Conservation (phyloP, 2,113 vertebrate species). For the Hystrix cristata region DNA sequence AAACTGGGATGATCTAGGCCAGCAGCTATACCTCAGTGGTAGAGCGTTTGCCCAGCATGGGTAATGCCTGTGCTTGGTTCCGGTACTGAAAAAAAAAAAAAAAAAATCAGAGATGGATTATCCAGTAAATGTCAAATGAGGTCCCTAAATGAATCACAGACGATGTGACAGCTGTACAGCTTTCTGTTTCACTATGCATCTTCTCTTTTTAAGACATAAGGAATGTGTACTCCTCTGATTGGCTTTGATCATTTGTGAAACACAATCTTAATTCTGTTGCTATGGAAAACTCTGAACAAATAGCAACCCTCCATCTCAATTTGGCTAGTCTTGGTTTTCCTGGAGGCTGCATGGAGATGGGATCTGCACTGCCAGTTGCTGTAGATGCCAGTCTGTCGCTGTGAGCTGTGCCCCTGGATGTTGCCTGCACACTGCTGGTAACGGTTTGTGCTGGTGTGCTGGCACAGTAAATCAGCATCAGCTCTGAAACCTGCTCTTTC, state of each 20-base stretch:
- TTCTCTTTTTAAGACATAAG: background rate
- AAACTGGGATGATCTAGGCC: no score
- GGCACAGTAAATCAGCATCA: background rate
- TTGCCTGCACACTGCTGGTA: background rate
- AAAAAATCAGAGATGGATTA: no score
- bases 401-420: rapidly evolving
- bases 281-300: background rate
- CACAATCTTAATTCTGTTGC: background rate
- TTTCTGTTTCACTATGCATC: background rate
- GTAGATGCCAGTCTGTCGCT: background rate
- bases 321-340: background rate
- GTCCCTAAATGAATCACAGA: background rate
- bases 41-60: background rate
- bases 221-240: background rate
- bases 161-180: background rate
- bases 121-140: background rate
- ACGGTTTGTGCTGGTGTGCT: background rate
- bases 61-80: background rate
- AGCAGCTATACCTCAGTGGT: no score
- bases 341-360: background rate
- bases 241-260: background rate
- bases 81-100: background rate
- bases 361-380: background rate
- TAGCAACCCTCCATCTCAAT: background rate
- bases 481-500: background rate